Evolutionary conservation across 2,113 vertebrate species (phyloP).

Genomic region (Neolamprologus kungweensis): DNA sequence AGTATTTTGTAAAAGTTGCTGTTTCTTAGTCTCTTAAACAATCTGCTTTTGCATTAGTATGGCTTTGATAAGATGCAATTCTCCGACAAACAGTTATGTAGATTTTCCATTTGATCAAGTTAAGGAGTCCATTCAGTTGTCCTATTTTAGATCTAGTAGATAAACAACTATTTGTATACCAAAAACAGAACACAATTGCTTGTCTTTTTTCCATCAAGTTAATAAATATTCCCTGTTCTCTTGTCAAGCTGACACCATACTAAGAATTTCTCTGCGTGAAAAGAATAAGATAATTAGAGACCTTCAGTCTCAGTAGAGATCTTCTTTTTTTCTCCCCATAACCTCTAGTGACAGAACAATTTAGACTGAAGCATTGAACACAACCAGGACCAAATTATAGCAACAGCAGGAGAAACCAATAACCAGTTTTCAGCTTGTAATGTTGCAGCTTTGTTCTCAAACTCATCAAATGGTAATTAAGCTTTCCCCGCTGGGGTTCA

Average conservation of each 20-base stretch:
- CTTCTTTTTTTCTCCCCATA: slow-evolving; percentile 5
- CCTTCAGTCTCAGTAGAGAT: background rate
- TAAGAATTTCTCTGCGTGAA: background rate
- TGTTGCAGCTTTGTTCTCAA: slow-evolving; percentile 38
- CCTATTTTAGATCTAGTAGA: background rate
- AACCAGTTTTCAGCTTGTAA: slow-evolving; percentile 58
- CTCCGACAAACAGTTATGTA: background rate
- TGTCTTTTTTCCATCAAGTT: background rate
- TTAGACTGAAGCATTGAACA: slow-evolving; percentile 56
- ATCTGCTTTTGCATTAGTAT: background rate
- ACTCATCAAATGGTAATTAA: slow-evolving; percentile 60
- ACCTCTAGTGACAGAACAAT: slow-evolving; percentile 60
- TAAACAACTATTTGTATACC: background rate
- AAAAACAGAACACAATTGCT: background rate
- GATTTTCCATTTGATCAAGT: background rate
- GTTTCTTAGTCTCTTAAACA: background rate
- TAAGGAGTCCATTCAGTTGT: background rate
- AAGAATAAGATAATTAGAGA: slow-evolving; percentile 46
- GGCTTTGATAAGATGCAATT: background rate
- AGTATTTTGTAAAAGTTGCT: background rate
- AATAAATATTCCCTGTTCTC: slow-evolving; percentile 5
- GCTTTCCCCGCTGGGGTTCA: slow-evolving; percentile 1
- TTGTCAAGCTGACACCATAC: background rate
- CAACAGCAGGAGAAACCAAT: slow-evolving; percentile 41
- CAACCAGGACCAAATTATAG: slow-evolving; percentile 49